Conservation (phyloP, 2,797 vertebrate genomes). For the Hylomyscus alleni region DNA sequence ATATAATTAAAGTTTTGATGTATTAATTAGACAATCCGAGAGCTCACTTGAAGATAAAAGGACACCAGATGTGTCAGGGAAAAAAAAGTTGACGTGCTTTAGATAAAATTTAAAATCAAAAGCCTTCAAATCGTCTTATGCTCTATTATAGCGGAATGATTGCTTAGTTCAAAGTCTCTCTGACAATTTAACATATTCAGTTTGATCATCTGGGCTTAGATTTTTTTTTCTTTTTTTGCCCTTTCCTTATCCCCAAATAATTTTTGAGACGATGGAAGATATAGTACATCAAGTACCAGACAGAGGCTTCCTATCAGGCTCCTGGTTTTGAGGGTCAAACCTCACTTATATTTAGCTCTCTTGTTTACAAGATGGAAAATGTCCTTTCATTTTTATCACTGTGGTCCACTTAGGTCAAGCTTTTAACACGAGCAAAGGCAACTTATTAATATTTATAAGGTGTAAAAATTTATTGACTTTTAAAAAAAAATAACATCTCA, state of each 20-base stretch:
- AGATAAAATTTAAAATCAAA: slow-evolving; percentile 91
- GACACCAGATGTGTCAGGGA: slow-evolving; percentile 89
- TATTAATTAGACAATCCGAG: slow-evolving; percentile 91
- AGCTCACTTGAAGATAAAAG: slow-evolving; percentile 90
- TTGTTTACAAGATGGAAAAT: slow-evolving; percentile 66
- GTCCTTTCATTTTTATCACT: slow-evolving; percentile 46
- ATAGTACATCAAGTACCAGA: slow-evolving; percentile 62
- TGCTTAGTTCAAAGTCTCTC: slow-evolving; percentile 90
- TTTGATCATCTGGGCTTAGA: slow-evolving; percentile 90
- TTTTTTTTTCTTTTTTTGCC: slow-evolving; percentile 67
- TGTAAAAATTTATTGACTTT: slow-evolving; percentile 80
- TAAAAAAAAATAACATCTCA: slow-evolving; percentile 74
- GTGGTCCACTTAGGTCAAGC: slow-evolving; percentile 68
- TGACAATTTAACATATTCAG: slow-evolving; percentile 88
- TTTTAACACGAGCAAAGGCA: slow-evolving; percentile 71
- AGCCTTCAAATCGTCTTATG: slow-evolving; percentile 87
- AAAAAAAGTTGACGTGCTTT: slow-evolving; percentile 87
- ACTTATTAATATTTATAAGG: slow-evolving; percentile 84
- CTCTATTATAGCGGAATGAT: slow-evolving; percentile 87
- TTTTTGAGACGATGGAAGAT: slow-evolving; percentile 75
- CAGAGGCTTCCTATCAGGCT: slow-evolving; percentile 33
- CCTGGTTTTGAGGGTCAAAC: slow-evolving; percentile 78
- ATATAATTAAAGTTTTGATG: slow-evolving; percentile 90
- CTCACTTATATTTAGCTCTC: not conserved
- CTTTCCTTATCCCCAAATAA: slow-evolving; percentile 77